Evolutionary conservation across 2,888 invertebrate genomes (phyloP).

Genomic region (Hemicrepidius hirtus): DNA sequence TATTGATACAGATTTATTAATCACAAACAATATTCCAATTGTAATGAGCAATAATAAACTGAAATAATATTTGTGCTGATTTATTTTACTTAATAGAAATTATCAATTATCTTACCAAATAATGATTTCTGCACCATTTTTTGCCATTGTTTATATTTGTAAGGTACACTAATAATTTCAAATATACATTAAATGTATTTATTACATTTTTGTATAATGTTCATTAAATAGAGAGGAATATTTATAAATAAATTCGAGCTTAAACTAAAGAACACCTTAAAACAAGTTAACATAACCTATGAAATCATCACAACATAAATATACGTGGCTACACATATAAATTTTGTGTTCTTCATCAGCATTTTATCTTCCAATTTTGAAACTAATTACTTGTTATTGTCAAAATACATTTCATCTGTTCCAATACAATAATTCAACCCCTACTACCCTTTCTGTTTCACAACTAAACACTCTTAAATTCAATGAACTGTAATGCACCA

Average conservation of each 20-base stretch:
- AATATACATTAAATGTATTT: background rate
- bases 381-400: background rate
- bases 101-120: constrained; percentile 56
- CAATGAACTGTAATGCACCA: too few relatives aligned
- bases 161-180: background rate
- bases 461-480: too few relatives aligned
- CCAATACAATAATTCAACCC: background rate
- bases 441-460: background rate
- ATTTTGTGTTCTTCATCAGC: too few relatives aligned
- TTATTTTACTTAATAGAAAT: background rate
- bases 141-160: constrained; percentile 61
- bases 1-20: constrained; percentile 65
- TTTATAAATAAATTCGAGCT: background rate
- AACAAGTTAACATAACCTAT: constrained; percentile 5
- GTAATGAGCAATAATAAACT: constrained; percentile 69
- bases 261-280: background rate
- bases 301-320: background rate
- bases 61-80: constrained; percentile 12
- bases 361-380: background rate
- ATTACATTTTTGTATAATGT: background rate
- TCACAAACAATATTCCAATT: constrained; percentile 70
- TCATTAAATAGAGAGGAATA: background rate
- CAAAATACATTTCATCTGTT: background rate
- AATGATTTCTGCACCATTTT: constrained; percentile 70
- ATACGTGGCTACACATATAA: background rate